Evolutionary conservation across 1,140 invertebrate genomes (phyloP), one percentile per base, ranked within the genome.

Genomic region (Cepaea nemoralis): DNA sequence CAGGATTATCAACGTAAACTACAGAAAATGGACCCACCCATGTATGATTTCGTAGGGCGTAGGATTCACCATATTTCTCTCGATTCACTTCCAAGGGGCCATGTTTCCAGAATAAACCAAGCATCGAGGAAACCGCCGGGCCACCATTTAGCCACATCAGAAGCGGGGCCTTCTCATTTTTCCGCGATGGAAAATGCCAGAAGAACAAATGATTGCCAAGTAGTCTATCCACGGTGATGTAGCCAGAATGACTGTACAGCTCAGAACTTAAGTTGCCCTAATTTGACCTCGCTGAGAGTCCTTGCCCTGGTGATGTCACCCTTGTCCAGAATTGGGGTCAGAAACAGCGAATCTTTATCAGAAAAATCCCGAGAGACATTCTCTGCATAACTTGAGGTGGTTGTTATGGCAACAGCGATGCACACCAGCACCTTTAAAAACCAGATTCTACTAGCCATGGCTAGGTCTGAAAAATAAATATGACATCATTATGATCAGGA

Each of bases 131-230:
- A 8, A 94, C 93, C 0, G 96, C 96, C 0, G 96, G 96, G 14
- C 95, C 92, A 69, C 95, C 96, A 92, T 97, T 95, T 0, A 97
- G 93, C 96, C 96, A 97, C 22, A 97, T 88, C 16, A 96, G 91
- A 81, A 96, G 93, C 0, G 96, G 95, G 24, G 88, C 86, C 8
- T 40, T 33, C 0, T 48, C 10, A n/a, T 74, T 74, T 24, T 31
- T 3, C 14, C 92, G 87, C 0, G 95, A 94, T 0, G 95, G 95
- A 89, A 96, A 96, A 85, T 95, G 96, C 96, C 96, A 97, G 88
- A 96, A 96, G 91, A 96, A 97, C 77, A 96, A 92, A 87, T 96
- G 96, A 0, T 95, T 95, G 83, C 95, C 94, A 87, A 93, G 95
- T 67, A 93, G 85, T 83, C 94, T 93, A 86, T 96, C 94, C 5